Percentiles rank a stretch among this genome's conserved stretches.
These are phyloP conservation scores for Perdita meconis DNA, from an alignment of 2,888 invertebrate genomes.

Conservation along the genomic window DNA sequence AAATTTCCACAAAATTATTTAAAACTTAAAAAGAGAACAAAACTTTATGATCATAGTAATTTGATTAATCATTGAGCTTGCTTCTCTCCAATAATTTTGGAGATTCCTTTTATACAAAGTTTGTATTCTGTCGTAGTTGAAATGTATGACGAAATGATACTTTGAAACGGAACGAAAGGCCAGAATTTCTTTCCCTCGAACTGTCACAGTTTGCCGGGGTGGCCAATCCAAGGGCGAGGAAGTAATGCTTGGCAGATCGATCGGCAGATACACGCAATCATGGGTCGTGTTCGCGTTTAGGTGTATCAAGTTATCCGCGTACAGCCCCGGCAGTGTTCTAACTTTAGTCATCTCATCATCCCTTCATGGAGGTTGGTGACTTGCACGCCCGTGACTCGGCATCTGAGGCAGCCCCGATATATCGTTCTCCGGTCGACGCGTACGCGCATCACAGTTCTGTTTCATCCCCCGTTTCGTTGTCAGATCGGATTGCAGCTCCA, in stretches of 20 bases:
- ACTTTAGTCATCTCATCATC: slow-evolving; percentile 78
- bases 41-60: no score
- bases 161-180: no score
- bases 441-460: slow-evolving; percentile 46
- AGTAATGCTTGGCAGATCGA: slow-evolving; percentile 73
- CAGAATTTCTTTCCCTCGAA: neutral
- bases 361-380: slow-evolving; percentile 76
- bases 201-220: neutral
- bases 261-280: slow-evolving; percentile 72
- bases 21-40: no score
- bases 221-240: neutral
- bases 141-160: no score
- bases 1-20: no score
- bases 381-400: slow-evolving; percentile 76
- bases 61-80: no score
- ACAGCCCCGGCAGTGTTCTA: slow-evolving; percentile 63
- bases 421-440: slow-evolving; percentile 43
- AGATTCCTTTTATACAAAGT: no score
- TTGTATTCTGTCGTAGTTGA: no score
- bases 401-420: slow-evolving; percentile 61
- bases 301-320: slow-evolving; percentile 78
- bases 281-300: slow-evolving; percentile 69
- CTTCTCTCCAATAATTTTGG: no score
- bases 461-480: slow-evolving; percentile 60
- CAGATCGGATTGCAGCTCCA: slow-evolving; percentile 59